Base-by-base conservation (phyloP, 2,113 vertebrate genomes). In the Nematolebias whitei region DNA sequence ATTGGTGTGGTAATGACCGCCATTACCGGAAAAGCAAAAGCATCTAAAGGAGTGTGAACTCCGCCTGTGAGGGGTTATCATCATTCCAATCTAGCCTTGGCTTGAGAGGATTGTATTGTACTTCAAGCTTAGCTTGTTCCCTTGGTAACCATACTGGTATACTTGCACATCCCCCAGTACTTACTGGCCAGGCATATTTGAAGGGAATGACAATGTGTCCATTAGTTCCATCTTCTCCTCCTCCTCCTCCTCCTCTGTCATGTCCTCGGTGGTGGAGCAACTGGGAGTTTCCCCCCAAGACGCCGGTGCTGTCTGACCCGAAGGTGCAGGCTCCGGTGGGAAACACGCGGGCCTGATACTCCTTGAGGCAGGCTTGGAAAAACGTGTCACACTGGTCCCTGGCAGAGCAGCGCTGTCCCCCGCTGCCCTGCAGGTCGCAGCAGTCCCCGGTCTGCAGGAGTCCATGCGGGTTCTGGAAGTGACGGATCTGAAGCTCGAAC, bases 131-230 rank as follows among this genome's bases (percentile, higher is more conserved):
- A 71, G 70, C 48, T 73, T 75, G 82, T 90, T 89, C 38, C 84
- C 84, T 69, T 85, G 80, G 86, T 64, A 85, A 85, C 80, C 57
- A 69, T 64, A 79, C 43, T 66, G 67, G 80, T 79, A 84, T 35
- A 84, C 74, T 63, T 72, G 48, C 71, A 68, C 58, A 54, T 66
- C 71, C 65, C 68, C 58, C 74, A 61, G 66, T 82, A 89, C 93
- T 94, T 81, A 95, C 94, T 55, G 93, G 93, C 94, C 94, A 95
- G 55, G 93, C 91, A 47, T 92, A 94, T 79, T 88, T 89, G 75
- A 93, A 94, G 26, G 91, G 92, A 77, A 95, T 92, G 74, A 77
- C 67, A 78, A 94, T 90, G 54, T 85, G 87, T 44, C 89, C 87
- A 39, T 78, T 87, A 63, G 59, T 64, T 29, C 73, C 83, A 10